phyloP scores from a whole-genome alignment of 2,113 vertebrate species.

The Cyphomyrus discorhynchus region DNA sequence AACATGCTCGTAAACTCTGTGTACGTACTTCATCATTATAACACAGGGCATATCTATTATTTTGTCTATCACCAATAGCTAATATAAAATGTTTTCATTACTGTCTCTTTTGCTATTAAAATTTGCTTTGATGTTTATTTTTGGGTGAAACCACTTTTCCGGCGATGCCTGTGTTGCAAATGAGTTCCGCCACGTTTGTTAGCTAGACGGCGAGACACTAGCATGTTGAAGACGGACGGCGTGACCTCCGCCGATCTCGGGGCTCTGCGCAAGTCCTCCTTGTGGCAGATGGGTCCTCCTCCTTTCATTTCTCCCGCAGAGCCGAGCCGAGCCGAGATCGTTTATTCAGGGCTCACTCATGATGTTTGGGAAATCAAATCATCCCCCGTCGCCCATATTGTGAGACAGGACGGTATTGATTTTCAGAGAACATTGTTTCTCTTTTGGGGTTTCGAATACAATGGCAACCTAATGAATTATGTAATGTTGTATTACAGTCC shows the following conservation, averaged over 20 bases:
- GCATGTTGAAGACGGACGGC: not conserved
- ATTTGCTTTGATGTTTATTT: not conserved
- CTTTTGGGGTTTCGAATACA: not conserved
- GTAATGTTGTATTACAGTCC: not conserved
- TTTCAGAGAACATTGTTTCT: not conserved
- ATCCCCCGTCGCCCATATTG: not conserved
- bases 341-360: not conserved
- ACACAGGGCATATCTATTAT: not conserved
- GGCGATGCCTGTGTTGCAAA: not conserved
- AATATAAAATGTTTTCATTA: not conserved
- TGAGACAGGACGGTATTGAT: not conserved
- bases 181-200: not conserved
- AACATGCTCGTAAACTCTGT: not conserved
- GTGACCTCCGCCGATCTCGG: not conserved
- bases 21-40: not conserved
- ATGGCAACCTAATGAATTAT: slow-evolving; percentile 4
- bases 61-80: not conserved
- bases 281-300: not conserved
- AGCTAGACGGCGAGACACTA: not conserved
- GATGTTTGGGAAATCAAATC: not conserved
- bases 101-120: not conserved
- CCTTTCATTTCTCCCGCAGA: not conserved
- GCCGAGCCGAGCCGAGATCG: not conserved
- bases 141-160: not conserved
- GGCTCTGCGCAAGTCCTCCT: not conserved